phyloP scores from a whole-genome alignment of 2,797 vertebrate species.

The Liasis olivaceus region DNA sequence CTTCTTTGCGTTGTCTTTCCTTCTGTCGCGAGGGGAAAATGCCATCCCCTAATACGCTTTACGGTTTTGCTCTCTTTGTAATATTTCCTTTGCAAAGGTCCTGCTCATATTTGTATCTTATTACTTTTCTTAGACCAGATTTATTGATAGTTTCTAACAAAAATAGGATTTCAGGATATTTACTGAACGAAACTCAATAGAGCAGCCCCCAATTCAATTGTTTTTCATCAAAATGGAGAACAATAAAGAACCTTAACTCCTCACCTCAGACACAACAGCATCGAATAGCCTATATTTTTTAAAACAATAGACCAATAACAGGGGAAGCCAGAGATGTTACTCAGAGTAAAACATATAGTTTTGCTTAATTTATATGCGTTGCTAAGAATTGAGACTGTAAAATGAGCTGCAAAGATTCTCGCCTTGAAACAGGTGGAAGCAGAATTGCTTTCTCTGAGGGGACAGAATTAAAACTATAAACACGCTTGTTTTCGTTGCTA shows the following conservation, averaged over 20 bases:
- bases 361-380: slow-evolving; percentile 72
- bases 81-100: slow-evolving; percentile 85
- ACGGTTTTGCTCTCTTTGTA: slow-evolving; percentile 70
- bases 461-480: slow-evolving; percentile 16
- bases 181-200: slow-evolving; percentile 97
- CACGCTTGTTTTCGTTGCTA: slow-evolving; percentile 39
- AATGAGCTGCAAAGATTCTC: slow-evolving; percentile 53
- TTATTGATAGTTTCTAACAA: slow-evolving; percentile 99
- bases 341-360: slow-evolving; percentile 89
- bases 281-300: slow-evolving; percentile 83
- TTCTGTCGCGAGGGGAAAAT: slow-evolving; percentile 61
- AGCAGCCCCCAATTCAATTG: slow-evolving; percentile 92
- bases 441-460: slow-evolving; percentile 45
- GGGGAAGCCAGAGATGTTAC: slow-evolving; percentile 96
- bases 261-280: slow-evolving; percentile 87
- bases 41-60: slow-evolving; percentile 75
- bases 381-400: slow-evolving; percentile 69
- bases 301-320: slow-evolving; percentile 92
- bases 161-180: slow-evolving; percentile 98
- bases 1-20: slow-evolving; percentile 40
- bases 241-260: slow-evolving; percentile 94
- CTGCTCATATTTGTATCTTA: slow-evolving; percentile 90
- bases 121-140: slow-evolving; percentile 93
- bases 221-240: slow-evolving; percentile 94
- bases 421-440: slow-evolving; percentile 57